Conservation (phyloP, 2,113 vertebrate species). For the Polyodon spathula region DNA sequence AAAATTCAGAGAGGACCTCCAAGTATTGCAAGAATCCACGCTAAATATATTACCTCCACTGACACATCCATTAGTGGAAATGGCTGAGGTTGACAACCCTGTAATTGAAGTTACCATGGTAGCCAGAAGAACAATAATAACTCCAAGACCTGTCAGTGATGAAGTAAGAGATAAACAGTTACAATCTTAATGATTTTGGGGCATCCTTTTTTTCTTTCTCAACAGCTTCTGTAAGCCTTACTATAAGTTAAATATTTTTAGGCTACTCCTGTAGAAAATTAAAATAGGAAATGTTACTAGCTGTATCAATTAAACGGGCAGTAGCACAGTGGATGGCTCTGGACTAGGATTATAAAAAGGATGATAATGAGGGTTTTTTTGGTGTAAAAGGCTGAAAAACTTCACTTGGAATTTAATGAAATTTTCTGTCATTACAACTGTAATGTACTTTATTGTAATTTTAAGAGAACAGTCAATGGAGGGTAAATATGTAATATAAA, state of each 20-base stretch:
- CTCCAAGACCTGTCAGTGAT: constrained; percentile 71
- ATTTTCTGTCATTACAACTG: too few relatives aligned
- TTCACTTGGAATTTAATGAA: too few relatives aligned
- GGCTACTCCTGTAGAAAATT: too few relatives aligned
- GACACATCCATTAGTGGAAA: constrained; percentile 75
- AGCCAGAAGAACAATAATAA: constrained; percentile 72
- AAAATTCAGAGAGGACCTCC: constrained; percentile 42
- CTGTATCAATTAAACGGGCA: too few relatives aligned
- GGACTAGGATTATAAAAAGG: too few relatives aligned
- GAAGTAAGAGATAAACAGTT: constrained; percentile 59
- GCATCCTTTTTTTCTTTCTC: not conserved
- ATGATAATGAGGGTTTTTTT: too few relatives aligned
- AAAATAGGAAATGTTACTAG: too few relatives aligned
- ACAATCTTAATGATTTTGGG: not conserved
- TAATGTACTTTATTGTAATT: not conserved
- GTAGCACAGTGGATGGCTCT: too few relatives aligned
- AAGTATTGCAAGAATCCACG: too few relatives aligned
- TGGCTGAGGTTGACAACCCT: constrained; percentile 74
- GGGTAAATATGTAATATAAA: not conserved
- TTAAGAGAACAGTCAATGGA: not conserved
- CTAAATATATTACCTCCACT: constrained; percentile 71
- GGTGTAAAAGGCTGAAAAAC: too few relatives aligned
- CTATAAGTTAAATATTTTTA: too few relatives aligned
- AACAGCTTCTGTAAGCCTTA: too few relatives aligned
- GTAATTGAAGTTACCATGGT: constrained; percentile 74